A percentile compares a stretch with the other conserved stretches of the same genome.
phyloP scores from a whole-genome alignment of 64 coral and sea anemone species.

The Stichodactyla mertensii region DNA sequence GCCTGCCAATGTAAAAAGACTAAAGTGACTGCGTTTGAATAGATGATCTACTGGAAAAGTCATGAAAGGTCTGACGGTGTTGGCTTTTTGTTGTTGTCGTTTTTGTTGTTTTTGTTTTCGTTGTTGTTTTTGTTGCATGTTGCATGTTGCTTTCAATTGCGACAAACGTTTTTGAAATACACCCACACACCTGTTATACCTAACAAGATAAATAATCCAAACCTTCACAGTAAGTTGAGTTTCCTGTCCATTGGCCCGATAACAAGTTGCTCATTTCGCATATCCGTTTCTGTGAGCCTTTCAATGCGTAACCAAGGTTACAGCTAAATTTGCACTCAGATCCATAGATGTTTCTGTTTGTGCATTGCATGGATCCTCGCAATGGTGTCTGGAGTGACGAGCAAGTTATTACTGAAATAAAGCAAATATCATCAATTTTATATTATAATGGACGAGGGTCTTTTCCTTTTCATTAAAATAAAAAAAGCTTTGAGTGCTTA shows the following conservation, averaged over 20 bases:
- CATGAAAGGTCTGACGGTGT: too few species aligned
- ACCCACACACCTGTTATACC: too few species aligned
- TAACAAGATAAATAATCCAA: background rate
- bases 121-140: background rate
- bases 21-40: too few species aligned
- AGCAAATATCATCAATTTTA: background rate
- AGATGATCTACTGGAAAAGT: too few species aligned
- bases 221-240: slow-evolving; percentile 53
- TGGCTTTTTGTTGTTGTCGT: too few species aligned
- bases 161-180: too few species aligned
- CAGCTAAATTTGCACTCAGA: slow-evolving; percentile 49
- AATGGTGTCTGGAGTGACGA: slow-evolving; percentile 22
- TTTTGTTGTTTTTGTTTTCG: background rate
- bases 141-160: too few species aligned
- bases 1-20: too few species aligned
- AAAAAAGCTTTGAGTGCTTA: too few species aligned
- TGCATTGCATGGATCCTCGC: slow-evolving; percentile 38
- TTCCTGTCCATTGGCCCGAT: slow-evolving; percentile 55
- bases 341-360: slow-evolving; percentile 42
- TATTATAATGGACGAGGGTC: background rate
- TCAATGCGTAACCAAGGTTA: slow-evolving; percentile 29
- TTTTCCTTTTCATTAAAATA: background rate
- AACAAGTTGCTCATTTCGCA: slow-evolving; percentile 39
- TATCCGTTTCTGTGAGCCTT: slow-evolving; percentile 21
- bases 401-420: slow-evolving; percentile 12